Percentiles rank a stretch among this genome's conserved stretches.
Conservation (phyloP, 1,140 invertebrate species). For the Chironomus striatipennis region DNA sequence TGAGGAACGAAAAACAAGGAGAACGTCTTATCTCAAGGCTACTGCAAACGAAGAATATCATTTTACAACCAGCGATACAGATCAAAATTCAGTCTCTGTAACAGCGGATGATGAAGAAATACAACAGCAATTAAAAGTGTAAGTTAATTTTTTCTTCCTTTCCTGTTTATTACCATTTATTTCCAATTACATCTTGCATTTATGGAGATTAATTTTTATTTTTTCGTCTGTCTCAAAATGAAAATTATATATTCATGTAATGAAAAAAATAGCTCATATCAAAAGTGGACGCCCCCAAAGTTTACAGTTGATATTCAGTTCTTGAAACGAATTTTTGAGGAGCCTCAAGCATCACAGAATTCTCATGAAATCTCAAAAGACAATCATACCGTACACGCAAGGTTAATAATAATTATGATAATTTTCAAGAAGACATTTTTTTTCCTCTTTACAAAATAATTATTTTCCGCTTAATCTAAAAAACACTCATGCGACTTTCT, state of each 20-base stretch:
- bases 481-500: conserved; percentile 6
- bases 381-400: not conserved
- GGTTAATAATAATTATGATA: not conserved
- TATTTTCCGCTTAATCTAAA: conserved; percentile 8
- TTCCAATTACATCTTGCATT: not conserved
- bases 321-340: conserved; percentile 63
- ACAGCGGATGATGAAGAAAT: conserved; percentile 6
- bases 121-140: conserved; percentile 23
- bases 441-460: not conserved
- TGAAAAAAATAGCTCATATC: conserved; percentile 45
- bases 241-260: too few relatives aligned
- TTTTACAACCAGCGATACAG: conserved; percentile 4
- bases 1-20: conserved; percentile 71
- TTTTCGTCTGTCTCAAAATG: not conserved
- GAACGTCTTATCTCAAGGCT: conserved; percentile 86
- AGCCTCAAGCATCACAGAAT: conserved; percentile 31
- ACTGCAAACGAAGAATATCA: conserved; percentile 50
- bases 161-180: too few relatives aligned
- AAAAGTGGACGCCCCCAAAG: conserved; percentile 58
- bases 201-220: not conserved
- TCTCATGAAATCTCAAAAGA: not conserved
- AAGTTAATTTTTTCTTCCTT: not conserved
- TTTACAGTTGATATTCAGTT: conserved; percentile 66
- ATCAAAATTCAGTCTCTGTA: not conserved
- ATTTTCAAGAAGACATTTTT: too few relatives aligned